Base-by-base conservation (phyloP, 2,113 vertebrate species). In the Tinamus guttatus region DNA sequence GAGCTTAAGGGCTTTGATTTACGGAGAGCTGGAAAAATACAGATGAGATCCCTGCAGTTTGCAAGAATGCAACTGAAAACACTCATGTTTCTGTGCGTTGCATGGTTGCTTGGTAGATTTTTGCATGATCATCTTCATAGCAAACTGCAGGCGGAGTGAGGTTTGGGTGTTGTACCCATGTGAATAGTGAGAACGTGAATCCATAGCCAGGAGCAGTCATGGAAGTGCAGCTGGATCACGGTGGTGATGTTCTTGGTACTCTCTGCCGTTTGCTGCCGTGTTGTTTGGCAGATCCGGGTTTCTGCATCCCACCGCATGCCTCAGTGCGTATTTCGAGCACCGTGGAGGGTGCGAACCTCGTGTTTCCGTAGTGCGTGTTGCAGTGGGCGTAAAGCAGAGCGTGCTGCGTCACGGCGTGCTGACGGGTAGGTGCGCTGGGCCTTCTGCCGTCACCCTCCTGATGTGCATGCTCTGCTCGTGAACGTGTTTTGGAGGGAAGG, bases 1-100 rank as follows among this genome's bases (percentile, higher is more conserved):
- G 85, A 94, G 96, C 90, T 96, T 93, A 84, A 93, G 43, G 83
- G 88, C 92, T 97, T 95, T 96, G 94, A 89, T 96, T 95, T 95
- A 92, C 58, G 60, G 93, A 81, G 90, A 73, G 88, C 62, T 97
- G 94, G 92, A 92, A 94, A 94, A 87, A 82, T 70, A 85, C 75
- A 91, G 94, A 94, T 81, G 94, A 95, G 89, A 93, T 81, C 76
- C 27, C 69, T 74, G 17, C 2, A 3, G 77, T 76, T 86, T 90
- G 92, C 88, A 84, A 68, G 94, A 85, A 32, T 8, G 2, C 1
- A 11, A 14, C 7, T 76, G 91, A 19, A 12, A 71, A 51, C 1
- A 3, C 89, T 91, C 70, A 58, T 1, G 3, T 80, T 85, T 49
- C 64, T 70, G 56, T 0, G 0, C 32, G 4, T 18, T 3, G 3